Percentiles rank a stretch among this genome's conserved stretches.
phyloP scores from a whole-genome alignment of 2,888 invertebrate genomes.

The Drosophila basisetae region DNA sequence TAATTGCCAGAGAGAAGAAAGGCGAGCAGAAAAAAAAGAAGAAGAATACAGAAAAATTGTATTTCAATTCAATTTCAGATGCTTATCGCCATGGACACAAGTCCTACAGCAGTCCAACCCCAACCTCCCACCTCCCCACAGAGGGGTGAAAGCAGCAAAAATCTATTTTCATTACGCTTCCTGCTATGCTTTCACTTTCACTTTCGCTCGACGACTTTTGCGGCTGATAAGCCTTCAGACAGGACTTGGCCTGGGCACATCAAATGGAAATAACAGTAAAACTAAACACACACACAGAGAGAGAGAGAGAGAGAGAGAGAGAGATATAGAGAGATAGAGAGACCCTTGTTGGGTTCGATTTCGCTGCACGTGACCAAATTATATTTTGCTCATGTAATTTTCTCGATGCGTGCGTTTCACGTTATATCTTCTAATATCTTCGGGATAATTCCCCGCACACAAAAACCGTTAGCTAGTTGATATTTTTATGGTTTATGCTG shows the following conservation, averaged over 20 bases:
- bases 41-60: slow-evolving; percentile 48
- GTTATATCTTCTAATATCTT: slow-evolving; percentile 14
- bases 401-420: slow-evolving; percentile 28
- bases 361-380: slow-evolving; percentile 74
- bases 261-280: slow-evolving; percentile 59
- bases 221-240: slow-evolving; percentile 68
- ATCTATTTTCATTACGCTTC: slow-evolving; percentile 72
- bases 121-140: not conserved
- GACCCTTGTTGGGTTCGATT: slow-evolving; percentile 45
- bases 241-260: slow-evolving; percentile 37
- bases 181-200: slow-evolving; percentile 25
- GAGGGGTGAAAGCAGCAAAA: slow-evolving; percentile 33
- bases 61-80: slow-evolving; percentile 76
- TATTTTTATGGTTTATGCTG: slow-evolving; percentile 53
- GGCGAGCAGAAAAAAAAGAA: not conserved
- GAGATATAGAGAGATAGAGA: not conserved
- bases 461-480: slow-evolving; percentile 35
- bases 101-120: not conserved
- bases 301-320: not conserved
- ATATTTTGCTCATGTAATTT: slow-evolving; percentile 41
- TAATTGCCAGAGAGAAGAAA: slow-evolving; percentile 51
- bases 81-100: slow-evolving; percentile 58
- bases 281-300: slow-evolving; percentile 24
- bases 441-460: slow-evolving; percentile 2
- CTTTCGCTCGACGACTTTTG: slow-evolving; percentile 49